Percentiles rank a stretch among this genome's conserved stretches.
These are phyloP conservation scores for Lycocerus yunnanus DNA, from an alignment of 2,888 invertebrate species.

Conservation along the genomic window DNA sequence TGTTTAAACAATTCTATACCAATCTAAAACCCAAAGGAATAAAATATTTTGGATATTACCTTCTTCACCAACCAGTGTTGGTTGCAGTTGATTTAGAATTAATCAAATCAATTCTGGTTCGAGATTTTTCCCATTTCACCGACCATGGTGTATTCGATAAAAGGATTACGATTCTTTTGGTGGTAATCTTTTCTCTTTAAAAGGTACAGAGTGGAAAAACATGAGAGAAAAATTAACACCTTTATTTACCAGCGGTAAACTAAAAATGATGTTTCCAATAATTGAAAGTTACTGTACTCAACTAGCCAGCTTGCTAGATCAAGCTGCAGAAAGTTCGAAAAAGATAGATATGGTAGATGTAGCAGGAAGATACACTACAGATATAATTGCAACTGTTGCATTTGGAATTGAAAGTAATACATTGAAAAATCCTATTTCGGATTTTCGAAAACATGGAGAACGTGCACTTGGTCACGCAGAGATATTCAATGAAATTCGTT, in stretches of 20 bases:
- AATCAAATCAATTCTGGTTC: not conserved
- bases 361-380: not conserved
- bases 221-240: not conserved
- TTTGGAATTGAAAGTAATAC: not conserved
- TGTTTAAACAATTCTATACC: not conserved
- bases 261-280: not conserved
- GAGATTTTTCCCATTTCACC: not conserved
- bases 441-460: not conserved
- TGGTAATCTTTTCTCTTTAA: not conserved
- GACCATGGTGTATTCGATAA: not conserved
- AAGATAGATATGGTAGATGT: not conserved
- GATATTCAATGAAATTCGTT: not conserved
- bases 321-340: not conserved
- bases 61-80: not conserved
- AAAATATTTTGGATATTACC: not conserved
- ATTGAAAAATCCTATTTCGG: not conserved
- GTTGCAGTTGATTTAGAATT: not conserved
- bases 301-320: not conserved
- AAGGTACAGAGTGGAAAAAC: not conserved
- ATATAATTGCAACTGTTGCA: not conserved
- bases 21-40: not conserved
- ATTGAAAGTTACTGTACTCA: not conserved
- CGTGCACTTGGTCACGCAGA: not conserved
- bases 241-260: not conserved
- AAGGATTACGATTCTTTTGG: not conserved